These are phyloP conservation scores for Chloropsis hardwickii DNA, from an alignment of 2,113 vertebrate genomes.

Conservation along the genomic window DNA sequence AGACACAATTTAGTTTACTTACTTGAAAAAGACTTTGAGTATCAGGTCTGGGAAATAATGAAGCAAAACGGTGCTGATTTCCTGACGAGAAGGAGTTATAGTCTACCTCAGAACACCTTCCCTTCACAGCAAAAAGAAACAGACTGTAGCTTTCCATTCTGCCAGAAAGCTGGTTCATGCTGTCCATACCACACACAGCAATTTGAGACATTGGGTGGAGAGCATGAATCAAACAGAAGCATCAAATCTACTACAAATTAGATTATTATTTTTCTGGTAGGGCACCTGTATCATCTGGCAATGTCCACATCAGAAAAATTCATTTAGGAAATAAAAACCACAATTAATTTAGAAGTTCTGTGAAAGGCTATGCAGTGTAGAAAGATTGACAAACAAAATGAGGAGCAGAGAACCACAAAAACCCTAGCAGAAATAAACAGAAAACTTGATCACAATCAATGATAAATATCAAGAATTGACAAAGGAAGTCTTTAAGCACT, in stretches of 20 bases:
- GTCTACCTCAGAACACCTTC: not conserved
- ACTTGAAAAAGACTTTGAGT: not conserved
- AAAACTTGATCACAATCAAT: not conserved
- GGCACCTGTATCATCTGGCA: not conserved
- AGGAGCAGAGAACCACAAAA: not conserved
- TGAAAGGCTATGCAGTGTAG: not conserved
- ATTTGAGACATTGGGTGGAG: not conserved
- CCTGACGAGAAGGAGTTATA: not conserved
- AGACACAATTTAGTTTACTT: not conserved
- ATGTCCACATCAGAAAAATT: not conserved
- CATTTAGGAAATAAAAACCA: not conserved
- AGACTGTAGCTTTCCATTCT: not conserved
- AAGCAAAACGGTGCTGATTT: not conserved
- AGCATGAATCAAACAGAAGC: not conserved
- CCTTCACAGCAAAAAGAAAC: not conserved
- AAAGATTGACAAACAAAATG: not conserved
- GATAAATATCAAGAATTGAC: not conserved
- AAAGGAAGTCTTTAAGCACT: not conserved
- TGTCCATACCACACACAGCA: not conserved
- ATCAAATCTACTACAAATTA: conserved; percentile 3
- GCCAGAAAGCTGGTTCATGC: not conserved
- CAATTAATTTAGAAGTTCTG: not conserved
- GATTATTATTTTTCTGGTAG: not conserved
- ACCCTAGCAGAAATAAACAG: not conserved
- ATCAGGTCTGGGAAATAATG: not conserved